Evolutionary conservation across 1,140 invertebrate species (phyloP), one percentile per base, ranked within the genome.

Genomic region (Theocolax elegans): DNA sequence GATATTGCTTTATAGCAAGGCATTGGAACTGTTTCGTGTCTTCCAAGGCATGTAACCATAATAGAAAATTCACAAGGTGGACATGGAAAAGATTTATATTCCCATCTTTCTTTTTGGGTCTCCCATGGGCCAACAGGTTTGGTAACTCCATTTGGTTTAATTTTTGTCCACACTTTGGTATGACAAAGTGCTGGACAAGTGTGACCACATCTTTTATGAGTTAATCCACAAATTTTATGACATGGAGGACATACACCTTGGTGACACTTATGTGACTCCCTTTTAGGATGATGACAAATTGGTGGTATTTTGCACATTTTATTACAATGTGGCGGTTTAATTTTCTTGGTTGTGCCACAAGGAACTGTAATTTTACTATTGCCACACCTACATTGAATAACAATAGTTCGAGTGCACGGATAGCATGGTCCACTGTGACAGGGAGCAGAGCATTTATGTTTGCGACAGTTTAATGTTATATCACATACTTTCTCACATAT

Each of bases 371-470:
- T 89, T 59, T 89, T 90, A 27, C 93, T 96, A 40, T 87, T 86
- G 35, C 94, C 93, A 85, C 97, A 98, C 44, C 89, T 88, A 78
- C 97, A 98, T 19, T 89, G 90, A 0, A 97, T 88, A 76, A 91
- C 89, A 3, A 92, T 91, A 23, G 91, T 93, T 64, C 91, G 80
- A 3, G 90, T 89, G 76, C 96, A 98, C 0, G 96, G 96, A 84
- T 96, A 98, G 76, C 97, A 98, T 0, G 91, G 92, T 0, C 96
- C 96, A 74, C 88, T 90, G 79, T 97, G 96, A 81, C 95, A 97
- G 0, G 93, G 87, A 31, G 91, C 93, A 10, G 89, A 85, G 81
- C 96, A 98, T 83, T 96, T 96, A 81, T 98, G 96, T 60, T 95
- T 93, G 10, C 93, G 91, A 82, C 96, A 98, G 19, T 90, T 90